Percentiles rank a stretch among this genome's conserved stretches.
phyloP scores from a whole-genome alignment of 2,888 invertebrate genomes.

The Nasonovia ribisnigri region DNA sequence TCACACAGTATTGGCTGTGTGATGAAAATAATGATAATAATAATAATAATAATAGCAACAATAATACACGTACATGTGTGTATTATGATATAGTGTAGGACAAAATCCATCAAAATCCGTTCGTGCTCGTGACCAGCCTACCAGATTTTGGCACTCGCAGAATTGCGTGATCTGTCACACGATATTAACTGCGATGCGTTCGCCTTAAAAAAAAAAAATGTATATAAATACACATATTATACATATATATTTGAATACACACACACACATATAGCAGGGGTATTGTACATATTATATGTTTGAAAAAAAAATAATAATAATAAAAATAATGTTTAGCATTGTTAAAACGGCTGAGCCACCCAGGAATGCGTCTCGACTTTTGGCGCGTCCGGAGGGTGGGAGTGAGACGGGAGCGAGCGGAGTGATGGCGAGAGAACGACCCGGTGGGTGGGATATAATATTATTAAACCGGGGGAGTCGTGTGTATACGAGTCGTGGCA shows the following conservation, averaged over 20 bases:
- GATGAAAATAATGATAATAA: background rate
- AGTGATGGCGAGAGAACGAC: background rate
- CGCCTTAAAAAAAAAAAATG: background rate
- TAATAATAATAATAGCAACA: background rate
- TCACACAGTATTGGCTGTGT: background rate
- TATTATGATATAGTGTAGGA: background rate
- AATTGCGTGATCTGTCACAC: background rate
- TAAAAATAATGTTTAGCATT: conserved; percentile 23
- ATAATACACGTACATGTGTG: background rate
- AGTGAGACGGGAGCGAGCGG: background rate
- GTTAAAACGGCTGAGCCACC: conserved; percentile 4
- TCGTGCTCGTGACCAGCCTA: background rate
- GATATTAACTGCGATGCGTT: background rate
- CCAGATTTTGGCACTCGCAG: background rate
- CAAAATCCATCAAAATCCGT: background rate
- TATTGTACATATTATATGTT: background rate
- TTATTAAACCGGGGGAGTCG: conserved; percentile 5
- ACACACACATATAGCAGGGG: too few species aligned
- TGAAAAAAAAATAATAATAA: background rate
- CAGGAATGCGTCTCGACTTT: conserved; percentile 12
- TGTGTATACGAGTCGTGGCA: background rate
- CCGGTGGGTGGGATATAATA: conserved; percentile 37
- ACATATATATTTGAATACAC: background rate
- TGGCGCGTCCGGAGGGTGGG: conserved; percentile 4
- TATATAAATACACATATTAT: background rate